Base-by-base conservation (phyloP, 2,797 vertebrate species). In the Brachyrhaphis roseni region DNA sequence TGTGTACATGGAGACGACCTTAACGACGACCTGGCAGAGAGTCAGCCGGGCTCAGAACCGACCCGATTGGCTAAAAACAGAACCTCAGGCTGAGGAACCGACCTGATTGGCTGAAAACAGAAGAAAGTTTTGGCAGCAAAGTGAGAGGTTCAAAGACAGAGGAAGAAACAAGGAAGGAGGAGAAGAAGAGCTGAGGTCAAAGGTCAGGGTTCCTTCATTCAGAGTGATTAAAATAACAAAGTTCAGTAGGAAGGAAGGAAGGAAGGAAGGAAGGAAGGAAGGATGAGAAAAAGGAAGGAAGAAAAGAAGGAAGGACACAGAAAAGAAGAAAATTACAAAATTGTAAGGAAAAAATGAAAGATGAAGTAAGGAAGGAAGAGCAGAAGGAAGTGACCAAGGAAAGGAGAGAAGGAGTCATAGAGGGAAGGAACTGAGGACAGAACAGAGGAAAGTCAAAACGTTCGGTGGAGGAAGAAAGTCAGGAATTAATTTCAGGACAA, bases 1-100 rank as follows among this genome's bases (percentile, higher is more conserved):
- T 91, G 92, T 92, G 88, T 92, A 87, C 92, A 93, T 92, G 89
- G 91, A 89, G 92, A 93, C 79, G 92, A 93, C 93, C 93, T 88
- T 87, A 85, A 85, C 89, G 39, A 94, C 92, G 76, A 87, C 84
- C 90, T 68, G 68, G 68, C 59, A 78, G 53, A 66, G n/a, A 75
- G 71, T 64, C 74, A 34, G 20, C 39, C 74, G 72, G 78, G 55
- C 36, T 45, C 79, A 59, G 81, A 76, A 75, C 82, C 72, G 81
- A 62, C 76, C 26, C 1, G 74, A 70, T 71, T 77, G 43, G 87
- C 92, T 93, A 90, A 90, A 88, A 79, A 85, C 83, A 64, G 62
- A 62, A 28, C n/a, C 84, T 77, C 45, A 79, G 57, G 49, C 49
- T 51, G 18, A 20, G 18, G 49, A 23, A 2, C 18, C 18, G 5